Base-by-base conservation (phyloP, 1,140 invertebrate species). In the Steinernema feltiae region DNA sequence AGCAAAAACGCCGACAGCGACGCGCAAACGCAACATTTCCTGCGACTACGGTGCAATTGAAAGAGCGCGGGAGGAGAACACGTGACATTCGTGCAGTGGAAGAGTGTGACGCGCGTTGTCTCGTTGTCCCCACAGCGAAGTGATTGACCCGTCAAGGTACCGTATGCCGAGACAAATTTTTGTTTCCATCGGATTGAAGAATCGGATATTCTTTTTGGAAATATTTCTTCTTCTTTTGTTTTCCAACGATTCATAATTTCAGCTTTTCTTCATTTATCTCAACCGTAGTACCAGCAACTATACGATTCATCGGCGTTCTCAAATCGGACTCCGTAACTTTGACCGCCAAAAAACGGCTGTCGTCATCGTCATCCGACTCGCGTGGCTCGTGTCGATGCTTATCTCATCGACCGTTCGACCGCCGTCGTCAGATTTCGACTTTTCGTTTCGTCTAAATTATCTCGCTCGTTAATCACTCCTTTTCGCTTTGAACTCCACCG, bases 401-500 rank as follows among this genome's bases (percentile, higher is more conserved):
- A 63, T 63, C 53, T 63, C 53, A 7, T 41, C 35, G 2, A 3
- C 53, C 24, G 24, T 27, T 12, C 53, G 53, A 17, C 24, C 35
- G 35, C 35, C 53, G 53, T 63, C 53, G 53, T 63, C 53, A 3
- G 53, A 63, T 63, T 63, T 15, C 53, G 53, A 63, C 53, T 63
- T 27, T n/a, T 7, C 41, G 41, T 46, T 46, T 46, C 41, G 41
- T 46, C 53, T 63, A 63, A 63, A 63, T 63, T 63, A 63, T 63
- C 53, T 63, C 53, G 53, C 53, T 63, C 53, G 53, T 63, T 63
- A 63, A 63, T 63, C 53, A 63, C 53, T 63, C 53, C 53, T 3
- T 27, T 27, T 27, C 53, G 24, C 53, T 63, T 63, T 63, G 53
- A 63, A 63, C 53, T 63, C 24, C 24, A n/a, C 41, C 41, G 41